Percentiles rank a stretch among this genome's conserved stretches.
phyloP scores from a whole-genome alignment of 2,113 vertebrate species.

The Cephalopterus ornatus region DNA sequence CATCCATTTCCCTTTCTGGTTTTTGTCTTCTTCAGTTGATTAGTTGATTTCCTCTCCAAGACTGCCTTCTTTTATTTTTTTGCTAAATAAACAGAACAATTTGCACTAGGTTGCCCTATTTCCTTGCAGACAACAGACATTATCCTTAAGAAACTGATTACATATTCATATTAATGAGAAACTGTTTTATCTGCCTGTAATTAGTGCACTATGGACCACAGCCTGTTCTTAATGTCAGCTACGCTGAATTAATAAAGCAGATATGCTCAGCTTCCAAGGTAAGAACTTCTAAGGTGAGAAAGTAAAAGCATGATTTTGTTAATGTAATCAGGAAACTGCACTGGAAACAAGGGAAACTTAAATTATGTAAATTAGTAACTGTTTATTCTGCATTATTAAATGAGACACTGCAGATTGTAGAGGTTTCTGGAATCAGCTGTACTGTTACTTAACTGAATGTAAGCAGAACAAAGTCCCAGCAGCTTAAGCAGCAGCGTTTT shows the following conservation, averaged over 20 bases:
- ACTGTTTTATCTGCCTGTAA: not conserved
- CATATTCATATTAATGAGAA: not conserved
- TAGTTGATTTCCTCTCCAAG: not conserved
- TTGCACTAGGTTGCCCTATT: not conserved
- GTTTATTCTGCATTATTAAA: constrained; percentile 15
- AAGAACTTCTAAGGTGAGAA: not conserved
- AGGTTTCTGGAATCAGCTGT: not conserved
- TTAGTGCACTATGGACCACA: not conserved
- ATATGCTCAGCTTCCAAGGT: not conserved
- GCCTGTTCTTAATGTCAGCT: not conserved
- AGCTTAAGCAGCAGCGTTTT: not conserved
- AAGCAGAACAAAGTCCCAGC: not conserved
- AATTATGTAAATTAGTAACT: constrained; percentile 9
- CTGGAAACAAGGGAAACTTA: not conserved
- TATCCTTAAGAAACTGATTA: not conserved
- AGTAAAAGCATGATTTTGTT: not conserved
- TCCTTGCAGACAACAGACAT: not conserved
- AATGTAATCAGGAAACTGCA: not conserved
- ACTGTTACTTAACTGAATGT: not conserved
- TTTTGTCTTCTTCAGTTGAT: not conserved
- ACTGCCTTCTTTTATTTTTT: not conserved
- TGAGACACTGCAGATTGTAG: not conserved
- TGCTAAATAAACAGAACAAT: not conserved
- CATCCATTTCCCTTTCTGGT: not conserved
- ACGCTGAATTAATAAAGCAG: not conserved